Percentiles rank a stretch among this genome's conserved stretches.
Evolutionary conservation across 2,888 invertebrate genomes (phyloP).

Genomic region (Ectemnius lituratus): DNA sequence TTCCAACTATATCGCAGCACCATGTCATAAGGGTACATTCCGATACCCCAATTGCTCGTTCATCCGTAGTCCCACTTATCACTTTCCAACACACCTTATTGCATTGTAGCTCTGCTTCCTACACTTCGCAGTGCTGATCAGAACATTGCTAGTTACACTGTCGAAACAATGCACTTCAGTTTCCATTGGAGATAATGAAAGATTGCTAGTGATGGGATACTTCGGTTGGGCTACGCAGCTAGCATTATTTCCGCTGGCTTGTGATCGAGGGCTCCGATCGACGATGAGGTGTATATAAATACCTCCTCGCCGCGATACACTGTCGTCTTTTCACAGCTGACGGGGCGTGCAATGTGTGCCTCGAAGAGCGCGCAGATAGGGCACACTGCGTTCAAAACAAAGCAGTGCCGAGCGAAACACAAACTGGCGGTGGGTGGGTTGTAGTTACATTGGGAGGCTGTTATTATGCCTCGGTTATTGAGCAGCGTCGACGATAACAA

Average conservation of each 20-base stretch:
- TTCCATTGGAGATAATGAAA: neutral
- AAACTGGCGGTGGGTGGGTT: neutral
- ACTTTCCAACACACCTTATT: neutral
- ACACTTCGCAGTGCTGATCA: too few species aligned
- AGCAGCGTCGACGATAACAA: neutral
- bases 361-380: neutral
- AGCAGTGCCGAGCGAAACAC: slow-evolving; percentile 7
- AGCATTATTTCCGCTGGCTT: slow-evolving; percentile 45
- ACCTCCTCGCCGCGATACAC: slow-evolving; percentile 39
- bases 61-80: neutral
- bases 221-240: slow-evolving; percentile 14
- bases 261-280: slow-evolving; percentile 13
- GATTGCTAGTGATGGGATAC: neutral
- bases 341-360: slow-evolving; percentile 33
- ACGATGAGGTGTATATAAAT: slow-evolving; percentile 45
- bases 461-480: slow-evolving; percentile 1
- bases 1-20: neutral
- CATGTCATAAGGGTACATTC: neutral
- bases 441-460: neutral
- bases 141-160: too few species aligned
- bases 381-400: neutral
- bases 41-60: slow-evolving; percentile 1
- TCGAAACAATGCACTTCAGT: too few species aligned
- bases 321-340: slow-evolving; percentile 55
- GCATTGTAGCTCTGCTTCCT: neutral